phyloP scores from a whole-genome alignment of 2,888 invertebrate genomes.

The Cosmopolites sordidus region DNA sequence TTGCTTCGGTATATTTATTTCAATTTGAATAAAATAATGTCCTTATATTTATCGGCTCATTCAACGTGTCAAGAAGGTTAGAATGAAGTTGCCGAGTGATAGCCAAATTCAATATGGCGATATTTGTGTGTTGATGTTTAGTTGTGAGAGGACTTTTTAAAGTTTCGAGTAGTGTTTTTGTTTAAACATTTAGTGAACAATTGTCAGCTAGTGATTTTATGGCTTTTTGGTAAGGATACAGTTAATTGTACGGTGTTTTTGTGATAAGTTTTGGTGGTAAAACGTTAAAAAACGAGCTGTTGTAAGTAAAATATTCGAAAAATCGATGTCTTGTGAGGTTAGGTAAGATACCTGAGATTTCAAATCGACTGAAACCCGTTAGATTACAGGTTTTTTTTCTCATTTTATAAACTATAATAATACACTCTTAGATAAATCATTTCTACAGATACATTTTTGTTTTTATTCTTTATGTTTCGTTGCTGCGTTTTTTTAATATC shows the following conservation, averaged over 20 bases:
- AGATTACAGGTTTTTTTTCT: neutral
- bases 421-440: no score
- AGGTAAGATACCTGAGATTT: conserved; percentile 15
- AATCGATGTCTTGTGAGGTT: conserved; percentile 21
- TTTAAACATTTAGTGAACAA: conserved; percentile 3
- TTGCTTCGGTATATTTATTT: no score
- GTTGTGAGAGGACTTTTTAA: conserved; percentile 21
- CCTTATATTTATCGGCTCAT: no score
- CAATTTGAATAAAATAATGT: no score
- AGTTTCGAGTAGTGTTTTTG: conserved; percentile 14
- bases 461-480: no score
- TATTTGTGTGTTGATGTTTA: conserved; percentile 30
- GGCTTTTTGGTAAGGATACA: conserved; percentile 2
- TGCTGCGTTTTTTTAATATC: no score
- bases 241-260: no score
- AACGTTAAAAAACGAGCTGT: neutral
- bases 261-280: neutral
- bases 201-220: no score
- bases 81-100: conserved; percentile 7
- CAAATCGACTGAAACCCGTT: conserved; percentile 14
- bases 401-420: no score
- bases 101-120: conserved; percentile 35
- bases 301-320: conserved; percentile 6
- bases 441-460: no score
- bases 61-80: conserved; percentile 4